Percentiles rank a stretch among this genome's conserved stretches.
Evolutionary conservation across 2,797 vertebrate genomes (phyloP).

Genomic region (Atherinosoma microstoma): DNA sequence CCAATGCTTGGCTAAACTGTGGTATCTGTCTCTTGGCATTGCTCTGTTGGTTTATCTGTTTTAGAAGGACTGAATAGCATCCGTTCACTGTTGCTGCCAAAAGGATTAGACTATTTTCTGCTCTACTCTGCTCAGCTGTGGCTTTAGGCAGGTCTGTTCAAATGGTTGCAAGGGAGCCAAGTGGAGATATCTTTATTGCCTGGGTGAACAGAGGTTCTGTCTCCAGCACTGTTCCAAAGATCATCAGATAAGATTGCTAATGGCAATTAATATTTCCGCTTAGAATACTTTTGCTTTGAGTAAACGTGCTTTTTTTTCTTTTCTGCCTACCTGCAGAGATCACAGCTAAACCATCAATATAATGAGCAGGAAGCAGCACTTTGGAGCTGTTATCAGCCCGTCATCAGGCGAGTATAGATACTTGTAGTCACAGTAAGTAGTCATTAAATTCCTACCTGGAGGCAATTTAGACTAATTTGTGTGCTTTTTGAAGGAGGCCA

Average conservation of each 20-base stretch:
- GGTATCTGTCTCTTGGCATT: constrained; percentile 46
- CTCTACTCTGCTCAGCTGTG: constrained; percentile 70
- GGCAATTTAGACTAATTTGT: constrained; percentile 34
- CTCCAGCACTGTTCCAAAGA: constrained; percentile 14
- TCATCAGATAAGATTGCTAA: constrained; percentile 13
- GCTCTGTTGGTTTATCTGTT: constrained; percentile 62
- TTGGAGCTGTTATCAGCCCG: constrained; percentile 19
- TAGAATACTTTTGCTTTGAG: constrained; percentile 2
- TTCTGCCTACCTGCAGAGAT: not conserved
- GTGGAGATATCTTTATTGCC: constrained; percentile 55
- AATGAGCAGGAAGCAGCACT: not conserved
- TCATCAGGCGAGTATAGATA: constrained; percentile 25
- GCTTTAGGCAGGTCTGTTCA: constrained; percentile 70
- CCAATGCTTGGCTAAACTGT: constrained; percentile 51
- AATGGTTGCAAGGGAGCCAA: constrained; percentile 58
- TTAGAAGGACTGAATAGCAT: constrained; percentile 63
- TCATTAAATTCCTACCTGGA: constrained; percentile 26
- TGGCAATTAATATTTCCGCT: constrained; percentile 5
- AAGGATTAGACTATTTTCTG: constrained; percentile 80
- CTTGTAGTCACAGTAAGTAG: constrained; percentile 17
- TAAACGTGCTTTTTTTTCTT: not conserved
- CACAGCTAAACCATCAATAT: not conserved
- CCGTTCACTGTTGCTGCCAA: constrained; percentile 68
- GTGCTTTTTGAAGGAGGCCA: constrained; percentile 34
- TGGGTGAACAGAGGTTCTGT: constrained; percentile 33